Evolutionary conservation across 2,797 vertebrate species (phyloP), one percentile per base, ranked within the genome.

Genomic region (Epinephelus awoara): DNA sequence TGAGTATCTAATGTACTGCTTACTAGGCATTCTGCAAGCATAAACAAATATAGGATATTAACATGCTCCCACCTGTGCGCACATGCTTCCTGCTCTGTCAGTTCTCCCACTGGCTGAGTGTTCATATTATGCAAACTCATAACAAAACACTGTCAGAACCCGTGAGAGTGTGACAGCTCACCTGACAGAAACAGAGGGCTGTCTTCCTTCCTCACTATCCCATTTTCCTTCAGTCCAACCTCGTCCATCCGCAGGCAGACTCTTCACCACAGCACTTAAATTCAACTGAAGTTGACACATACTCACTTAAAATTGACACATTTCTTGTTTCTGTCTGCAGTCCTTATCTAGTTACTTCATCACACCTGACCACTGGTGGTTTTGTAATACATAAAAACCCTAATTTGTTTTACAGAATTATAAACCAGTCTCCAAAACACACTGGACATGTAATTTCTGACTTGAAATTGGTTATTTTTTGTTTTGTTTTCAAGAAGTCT

Each of bases 91-190:
- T 65, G 68, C 58, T 85, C 75, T 78, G 72, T 72, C 85, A 59
- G 76, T 72, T 82, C 50, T 57, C 67, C 79, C 51, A 69, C 69
- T 66, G 78, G 81, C 75, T 73, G 78, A 84, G 59, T 67, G 83
- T 83, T 77, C 68, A 44, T 70, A 71, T 87, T 77, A 78, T 78
- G 84, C 77, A 85, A 91, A 91, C 81, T 78, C 63, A 21, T 67
- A 87, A 83, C 74, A 79, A 82, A 85, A 83, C 57, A 42, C 78
- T 89, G 86, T 90, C 87, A 85, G 74, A 88, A 85, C 63, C 66
- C 80, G 75, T 84, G 85, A 89, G 80, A 82, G 64, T 82, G 81
- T 90, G 88, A 91, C 91, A 89, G 80, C 79, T 87, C 82, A 89
- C 87, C 86, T 89, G 86, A 85, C 88, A 88, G 85, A 66, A 90